Evolutionary conservation across 2,888 invertebrate species (phyloP), one percentile per base, ranked within the genome.

Genomic region (Tenodera sinensis): DNA sequence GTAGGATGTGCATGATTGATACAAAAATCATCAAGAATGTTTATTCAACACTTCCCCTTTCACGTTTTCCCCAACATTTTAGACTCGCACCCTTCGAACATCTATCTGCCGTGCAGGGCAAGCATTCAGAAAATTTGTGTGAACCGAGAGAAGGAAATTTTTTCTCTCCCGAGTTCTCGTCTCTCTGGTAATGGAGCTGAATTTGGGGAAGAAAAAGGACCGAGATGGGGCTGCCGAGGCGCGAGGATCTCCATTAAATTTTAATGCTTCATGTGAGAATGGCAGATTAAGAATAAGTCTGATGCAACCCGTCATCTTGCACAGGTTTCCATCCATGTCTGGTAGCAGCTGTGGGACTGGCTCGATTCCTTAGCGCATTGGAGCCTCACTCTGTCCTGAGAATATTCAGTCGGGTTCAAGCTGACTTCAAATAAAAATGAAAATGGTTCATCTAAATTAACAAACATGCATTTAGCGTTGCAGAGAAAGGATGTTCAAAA

Each of bases 211-310:
- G n/a, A 47, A 30, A 85, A 47, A n/a, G 42, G 42, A n/a, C 87
- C 54, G 90, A 89, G 90, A 90, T 34, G 88, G 87, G 85, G 88
- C 34, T 34, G 34, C 54, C 54, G 54, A 71, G 54, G 54, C 54
- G 54, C 54, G 87, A 82, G 88, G 88, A 90, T 90, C 90, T 91
- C 91, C 91, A 92, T 92, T 92, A 91, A 92, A 91, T 91, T 91
- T 91, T 91, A 89, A 91, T 91, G 91, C 91, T 90, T 90, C 90
- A 90, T 88, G 90, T 89, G 91, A 91, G 89, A 71, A 90, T 91
- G 91, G 91, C 91, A 91, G 91, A 91, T 92, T 91, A 91, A 91
- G 90, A 90, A 90, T 90, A 89, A 90, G 91, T 91, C 87, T 90
- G 89, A 89, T 85, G 89, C 83, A 81, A 42, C 85, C 88, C 86